Evolutionary conservation across 1,140 invertebrate genomes (phyloP).

Genomic region (Anadara kagoshimensis): DNA sequence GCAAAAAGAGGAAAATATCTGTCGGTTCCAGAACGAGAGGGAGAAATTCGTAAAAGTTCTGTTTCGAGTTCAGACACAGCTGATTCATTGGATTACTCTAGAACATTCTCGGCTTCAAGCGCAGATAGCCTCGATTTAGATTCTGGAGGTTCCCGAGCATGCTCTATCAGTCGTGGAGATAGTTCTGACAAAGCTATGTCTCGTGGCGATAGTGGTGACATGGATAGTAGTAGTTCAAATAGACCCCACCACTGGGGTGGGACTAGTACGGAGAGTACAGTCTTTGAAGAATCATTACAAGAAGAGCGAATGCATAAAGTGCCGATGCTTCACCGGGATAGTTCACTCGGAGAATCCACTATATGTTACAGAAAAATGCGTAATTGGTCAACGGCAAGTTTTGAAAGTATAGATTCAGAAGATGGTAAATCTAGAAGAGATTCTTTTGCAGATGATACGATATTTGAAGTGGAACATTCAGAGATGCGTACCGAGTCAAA

Average conservation of each 20-base stretch:
- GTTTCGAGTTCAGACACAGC: conserved; percentile 67
- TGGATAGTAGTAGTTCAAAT: conserved; percentile 22
- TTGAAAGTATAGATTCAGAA: conserved; percentile 52
- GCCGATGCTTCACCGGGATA: conserved; percentile 2
- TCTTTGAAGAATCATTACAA: conserved; percentile 41
- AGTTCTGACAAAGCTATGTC: conserved; percentile 29
- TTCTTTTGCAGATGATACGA: conserved; percentile 47
- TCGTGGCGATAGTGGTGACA: conserved; percentile 26
- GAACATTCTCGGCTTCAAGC: conserved; percentile 68
- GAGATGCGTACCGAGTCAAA: too few species aligned
- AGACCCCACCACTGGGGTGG: not conserved
- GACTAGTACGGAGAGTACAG: conserved; percentile 46
- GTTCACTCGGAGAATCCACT: conserved; percentile 28
- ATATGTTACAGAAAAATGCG: conserved; percentile 46
- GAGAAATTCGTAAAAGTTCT: conserved; percentile 57
- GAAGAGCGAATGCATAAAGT: conserved; percentile 20
- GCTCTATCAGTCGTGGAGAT: conserved; percentile 31
- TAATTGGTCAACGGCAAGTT: conserved; percentile 47
- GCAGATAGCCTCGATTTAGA: conserved; percentile 69
- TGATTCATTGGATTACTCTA: conserved; percentile 59
- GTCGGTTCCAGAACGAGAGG: conserved; percentile 58
- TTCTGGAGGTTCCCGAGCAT: conserved; percentile 6
- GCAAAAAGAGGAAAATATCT: conserved; percentile 63
- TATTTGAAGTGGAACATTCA: conserved; percentile 22
- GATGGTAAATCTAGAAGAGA: conserved; percentile 44